Conservation (phyloP, 2,113 vertebrate genomes). For the Rafetus swinhoei region DNA sequence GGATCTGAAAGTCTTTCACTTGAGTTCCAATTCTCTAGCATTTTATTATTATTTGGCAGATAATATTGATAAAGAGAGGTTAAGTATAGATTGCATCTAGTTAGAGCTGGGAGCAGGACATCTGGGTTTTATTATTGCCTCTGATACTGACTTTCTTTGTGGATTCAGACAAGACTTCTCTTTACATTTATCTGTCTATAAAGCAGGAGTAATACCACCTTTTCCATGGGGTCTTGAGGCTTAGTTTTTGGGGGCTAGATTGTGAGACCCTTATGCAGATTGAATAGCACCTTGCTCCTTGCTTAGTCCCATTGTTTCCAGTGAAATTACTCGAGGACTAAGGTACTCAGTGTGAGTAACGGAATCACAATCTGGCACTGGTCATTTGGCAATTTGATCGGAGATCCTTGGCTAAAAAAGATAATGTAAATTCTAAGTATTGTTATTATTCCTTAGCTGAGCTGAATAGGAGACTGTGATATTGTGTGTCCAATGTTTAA, state of each 20-base stretch:
- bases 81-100: background rate
- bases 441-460: background rate
- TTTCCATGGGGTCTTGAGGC: background rate
- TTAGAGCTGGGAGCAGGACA: background rate
- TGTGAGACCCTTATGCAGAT: background rate
- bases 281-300: background rate
- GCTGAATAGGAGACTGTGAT: background rate
- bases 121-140: background rate
- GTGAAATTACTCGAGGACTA: background rate
- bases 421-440: conserved; percentile 2
- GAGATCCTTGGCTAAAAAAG: conserved; percentile 14
- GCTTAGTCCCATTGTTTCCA: too few species aligned
- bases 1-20: background rate
- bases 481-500: background rate
- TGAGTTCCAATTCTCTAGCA: background rate
- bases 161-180: accelerated
- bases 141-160: background rate
- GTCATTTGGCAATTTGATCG: background rate
- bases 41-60: background rate
- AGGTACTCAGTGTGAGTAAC: background rate
- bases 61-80: background rate
- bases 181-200: background rate
- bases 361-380: background rate
- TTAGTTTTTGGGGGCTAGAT: background rate
- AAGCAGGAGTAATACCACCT: background rate